Conservation (phyloP, 2,113 vertebrate species). For the Macroglossus sobrinus region DNA sequence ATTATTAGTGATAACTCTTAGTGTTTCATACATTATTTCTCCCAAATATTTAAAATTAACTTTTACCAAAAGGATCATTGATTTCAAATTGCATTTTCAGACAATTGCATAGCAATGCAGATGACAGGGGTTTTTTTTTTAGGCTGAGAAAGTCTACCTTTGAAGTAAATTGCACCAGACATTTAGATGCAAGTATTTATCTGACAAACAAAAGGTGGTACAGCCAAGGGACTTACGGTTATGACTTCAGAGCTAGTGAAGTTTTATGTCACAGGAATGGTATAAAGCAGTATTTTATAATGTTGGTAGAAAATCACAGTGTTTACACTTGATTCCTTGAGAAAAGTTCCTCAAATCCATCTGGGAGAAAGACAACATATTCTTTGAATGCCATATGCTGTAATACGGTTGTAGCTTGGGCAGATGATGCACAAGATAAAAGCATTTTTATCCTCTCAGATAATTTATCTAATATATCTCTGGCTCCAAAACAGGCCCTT, state of each 20-base stretch:
- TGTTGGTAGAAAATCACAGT: neutral
- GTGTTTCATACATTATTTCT: neutral
- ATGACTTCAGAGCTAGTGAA: neutral
- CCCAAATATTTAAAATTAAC: conserved; percentile 25
- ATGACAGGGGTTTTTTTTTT: neutral
- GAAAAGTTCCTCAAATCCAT: neutral
- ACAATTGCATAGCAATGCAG: neutral
- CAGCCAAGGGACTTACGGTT: neutral
- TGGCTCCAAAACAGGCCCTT: conserved; percentile 20
- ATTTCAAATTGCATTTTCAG: neutral
- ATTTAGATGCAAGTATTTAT: neutral
- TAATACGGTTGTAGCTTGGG: neutral
- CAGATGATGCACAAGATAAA: conserved; percentile 13
- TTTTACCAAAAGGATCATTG: neutral
- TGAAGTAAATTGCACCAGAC: neutral
- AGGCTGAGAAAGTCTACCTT: neutral
- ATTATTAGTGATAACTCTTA: neutral
- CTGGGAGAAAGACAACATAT: neutral
- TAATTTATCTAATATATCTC: neutral
- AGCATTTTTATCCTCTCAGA: conserved; percentile 38
- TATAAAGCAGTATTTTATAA: neutral
- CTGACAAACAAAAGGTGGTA: neutral
- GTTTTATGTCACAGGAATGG: neutral
- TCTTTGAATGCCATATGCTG: conserved; percentile 19
- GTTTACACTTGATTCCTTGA: neutral